Evolutionary conservation across 2,797 vertebrate species (phyloP).

Genomic region (Sebastes nivosus): DNA sequence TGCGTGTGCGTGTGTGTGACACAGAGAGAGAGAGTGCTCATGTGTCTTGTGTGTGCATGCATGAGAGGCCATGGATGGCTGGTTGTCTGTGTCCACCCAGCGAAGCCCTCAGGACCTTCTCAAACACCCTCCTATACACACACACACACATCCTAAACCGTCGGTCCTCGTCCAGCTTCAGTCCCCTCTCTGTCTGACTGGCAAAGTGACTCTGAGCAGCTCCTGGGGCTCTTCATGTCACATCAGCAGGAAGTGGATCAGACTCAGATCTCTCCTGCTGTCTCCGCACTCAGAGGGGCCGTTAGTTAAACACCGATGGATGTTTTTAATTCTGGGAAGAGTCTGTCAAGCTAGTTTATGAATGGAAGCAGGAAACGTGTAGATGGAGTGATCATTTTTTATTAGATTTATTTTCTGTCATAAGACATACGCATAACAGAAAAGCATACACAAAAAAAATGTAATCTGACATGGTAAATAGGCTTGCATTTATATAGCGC

Average conservation of each 20-base stretch:
- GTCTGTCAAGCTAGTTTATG: not conserved
- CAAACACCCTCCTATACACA: slow-evolving; percentile 35
- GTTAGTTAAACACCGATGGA: not conserved
- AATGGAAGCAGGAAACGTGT: not conserved
- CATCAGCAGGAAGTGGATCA: slow-evolving; percentile 35
- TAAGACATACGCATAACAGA: not conserved
- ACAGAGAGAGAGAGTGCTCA: not conserved
- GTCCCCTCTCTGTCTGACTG: slow-evolving; percentile 23
- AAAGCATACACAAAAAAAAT: not conserved
- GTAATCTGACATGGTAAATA: not conserved
- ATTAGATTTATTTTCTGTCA: not conserved
- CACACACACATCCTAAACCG: slow-evolving; percentile 12
- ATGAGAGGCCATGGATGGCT: slow-evolving; percentile 71
- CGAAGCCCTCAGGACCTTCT: slow-evolving; percentile 61
- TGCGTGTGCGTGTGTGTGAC: slow-evolving; percentile 3
- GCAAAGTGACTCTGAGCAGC: slow-evolving; percentile 22
- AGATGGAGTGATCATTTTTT: not conserved
- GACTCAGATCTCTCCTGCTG: not conserved
- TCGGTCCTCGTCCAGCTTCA: slow-evolving; percentile 21
- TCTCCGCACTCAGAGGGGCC: not conserved
- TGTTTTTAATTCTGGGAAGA: not conserved
- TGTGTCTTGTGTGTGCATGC: slow-evolving; percentile 56
- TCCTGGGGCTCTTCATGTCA: slow-evolving; percentile 34
- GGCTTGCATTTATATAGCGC: too few relatives aligned
- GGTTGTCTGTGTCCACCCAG: slow-evolving; percentile 70